These are phyloP conservation scores for Adelges cooleyi DNA, from an alignment of 1,140 invertebrate genomes.

Conservation along the genomic window DNA sequence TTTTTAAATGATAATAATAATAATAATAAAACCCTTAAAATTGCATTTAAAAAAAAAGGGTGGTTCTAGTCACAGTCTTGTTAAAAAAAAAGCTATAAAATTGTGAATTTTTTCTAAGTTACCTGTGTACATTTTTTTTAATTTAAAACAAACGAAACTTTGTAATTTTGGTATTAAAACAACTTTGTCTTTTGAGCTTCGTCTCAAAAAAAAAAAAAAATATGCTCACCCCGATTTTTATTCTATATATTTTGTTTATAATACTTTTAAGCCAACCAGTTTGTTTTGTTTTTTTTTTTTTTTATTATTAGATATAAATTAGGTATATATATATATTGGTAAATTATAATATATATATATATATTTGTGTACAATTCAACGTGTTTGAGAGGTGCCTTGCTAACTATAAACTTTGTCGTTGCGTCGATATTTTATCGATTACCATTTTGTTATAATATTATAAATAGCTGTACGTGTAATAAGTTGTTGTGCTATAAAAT, in stretches of 20 bases:
- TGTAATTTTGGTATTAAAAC: constrained; percentile 12
- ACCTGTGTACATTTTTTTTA: constrained; percentile 17
- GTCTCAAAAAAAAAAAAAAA: not conserved
- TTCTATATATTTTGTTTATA: constrained; percentile 21
- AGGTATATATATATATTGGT: not conserved
- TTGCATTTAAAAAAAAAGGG: not conserved
- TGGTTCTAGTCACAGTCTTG: constrained; percentile 23
- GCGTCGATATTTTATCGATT: too few relatives aligned
- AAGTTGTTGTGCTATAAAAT: too few relatives aligned
- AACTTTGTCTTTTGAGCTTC: constrained; percentile 6
- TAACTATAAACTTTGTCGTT: too few relatives aligned
- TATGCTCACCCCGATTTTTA: constrained; percentile 14
- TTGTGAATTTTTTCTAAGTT: constrained; percentile 25
- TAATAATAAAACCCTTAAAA: constrained; percentile 3
- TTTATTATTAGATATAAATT: constrained; percentile 15
- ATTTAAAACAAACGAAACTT: not conserved
- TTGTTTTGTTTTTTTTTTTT: constrained; percentile 29
- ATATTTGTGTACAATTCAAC: not conserved
- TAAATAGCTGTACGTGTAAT: too few relatives aligned
- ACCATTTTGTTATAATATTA: too few relatives aligned
- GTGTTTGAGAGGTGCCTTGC: not conserved
- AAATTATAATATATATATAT: not conserved
- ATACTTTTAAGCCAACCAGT: constrained; percentile 14
- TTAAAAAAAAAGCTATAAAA: constrained; percentile 4
- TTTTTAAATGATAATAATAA: not conserved